Evolutionary conservation across 2,113 vertebrate species (phyloP), one percentile per base, ranked within the genome.

Genomic region (Cisticola juncidis): DNA sequence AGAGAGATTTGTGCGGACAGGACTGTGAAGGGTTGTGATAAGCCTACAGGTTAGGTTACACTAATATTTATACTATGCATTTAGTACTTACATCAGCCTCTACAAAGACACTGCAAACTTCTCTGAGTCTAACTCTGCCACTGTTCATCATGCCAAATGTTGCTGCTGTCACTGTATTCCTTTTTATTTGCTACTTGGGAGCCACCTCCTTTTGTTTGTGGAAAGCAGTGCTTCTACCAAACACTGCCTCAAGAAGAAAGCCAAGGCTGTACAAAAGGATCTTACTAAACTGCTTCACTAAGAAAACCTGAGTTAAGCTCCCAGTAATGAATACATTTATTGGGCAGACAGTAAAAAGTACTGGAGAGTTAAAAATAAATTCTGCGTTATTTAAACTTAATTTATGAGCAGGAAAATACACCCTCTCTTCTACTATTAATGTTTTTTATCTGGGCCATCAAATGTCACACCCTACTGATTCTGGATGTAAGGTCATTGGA

Each of bases 341-440:
- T 97, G 94, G 95, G n/a, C 91, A 92, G 97, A 98, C 97, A 98
- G 94, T 98, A 98, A 98, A 98, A 98, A 98, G 97, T 98, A 98
- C 95, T 97, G 97, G 96, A 97, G 97, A 98, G 98, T 98, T 98
- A 98, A 98, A 98, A 98, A 98, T 97, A 98, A 98, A 98, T 98
- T 98, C 96, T 95, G 93, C 97, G 57, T 98, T 98, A 98, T 98
- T 98, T 98, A 97, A 98, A 97, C 97, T 97, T 98, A 98, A 98
- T 98, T 98, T 98, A 98, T 98, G 97, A 96, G 94, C 97, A 97
- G 97, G 97, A 98, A 98, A 98, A 98, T 98, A 98, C 98, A 97
- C 97, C 94, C 88, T 97, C 94, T 97, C 95, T 98, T 97, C 92
- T 86, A 85, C 95, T 95, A 98, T 98, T 98, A 98, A 97, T 98